Conservation (phyloP, 2,113 vertebrate species). For the Odontesthes bonariensis region DNA sequence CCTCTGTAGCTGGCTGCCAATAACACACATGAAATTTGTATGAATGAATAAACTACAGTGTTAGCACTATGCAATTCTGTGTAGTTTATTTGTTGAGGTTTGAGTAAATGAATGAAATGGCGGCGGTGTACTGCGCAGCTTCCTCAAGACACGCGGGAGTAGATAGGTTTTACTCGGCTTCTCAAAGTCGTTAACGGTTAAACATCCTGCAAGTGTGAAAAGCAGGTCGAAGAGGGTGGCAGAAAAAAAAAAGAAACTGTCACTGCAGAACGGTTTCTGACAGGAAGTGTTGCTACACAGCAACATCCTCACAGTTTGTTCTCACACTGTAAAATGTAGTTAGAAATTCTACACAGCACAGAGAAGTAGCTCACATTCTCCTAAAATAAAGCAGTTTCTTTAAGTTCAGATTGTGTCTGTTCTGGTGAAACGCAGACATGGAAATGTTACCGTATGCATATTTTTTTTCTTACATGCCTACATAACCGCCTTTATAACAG, state of each 20-base stretch:
- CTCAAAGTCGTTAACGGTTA: not conserved
- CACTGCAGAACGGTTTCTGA: not conserved
- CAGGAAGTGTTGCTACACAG: constrained; percentile 35
- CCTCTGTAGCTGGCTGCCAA: constrained; percentile 72
- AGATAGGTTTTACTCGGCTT: not conserved
- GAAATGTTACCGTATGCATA: too few species aligned
- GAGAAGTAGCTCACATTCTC: too few species aligned
- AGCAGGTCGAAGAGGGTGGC: too few species aligned
- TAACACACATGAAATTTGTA: constrained; percentile 69
- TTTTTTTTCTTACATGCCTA: too few species aligned
- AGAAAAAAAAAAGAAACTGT: not conserved
- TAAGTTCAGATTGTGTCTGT: not conserved
- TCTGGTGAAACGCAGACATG: too few species aligned
- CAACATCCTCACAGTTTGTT: not conserved
- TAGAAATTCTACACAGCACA: too few species aligned
- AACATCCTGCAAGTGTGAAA: not conserved
- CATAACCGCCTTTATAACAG: too few species aligned
- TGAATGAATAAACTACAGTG: constrained; percentile 83
- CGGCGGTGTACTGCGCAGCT: not conserved
- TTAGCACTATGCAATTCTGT: constrained; percentile 49
- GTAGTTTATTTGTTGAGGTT: not conserved
- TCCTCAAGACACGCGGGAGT: not conserved
- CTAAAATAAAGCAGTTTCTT: not conserved
- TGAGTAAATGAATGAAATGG: not conserved
- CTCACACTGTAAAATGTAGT: not conserved